These are phyloP conservation scores for Origma solitaria DNA, from an alignment of 2,113 vertebrate species.

Conservation along the genomic window DNA sequence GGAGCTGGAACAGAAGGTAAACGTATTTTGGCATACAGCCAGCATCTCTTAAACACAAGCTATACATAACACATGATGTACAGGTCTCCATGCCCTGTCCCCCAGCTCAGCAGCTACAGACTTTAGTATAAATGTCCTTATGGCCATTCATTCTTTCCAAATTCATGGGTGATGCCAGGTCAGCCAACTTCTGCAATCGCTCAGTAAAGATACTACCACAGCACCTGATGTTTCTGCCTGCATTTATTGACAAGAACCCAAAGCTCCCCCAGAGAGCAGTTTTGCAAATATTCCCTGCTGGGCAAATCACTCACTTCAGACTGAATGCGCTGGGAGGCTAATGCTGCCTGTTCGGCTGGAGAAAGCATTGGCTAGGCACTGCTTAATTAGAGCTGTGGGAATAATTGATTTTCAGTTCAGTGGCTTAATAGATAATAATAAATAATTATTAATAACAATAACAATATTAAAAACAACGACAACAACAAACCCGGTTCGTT, in stretches of 20 bases:
- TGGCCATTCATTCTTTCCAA: neutral
- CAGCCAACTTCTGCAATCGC: neutral
- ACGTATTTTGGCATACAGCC: neutral
- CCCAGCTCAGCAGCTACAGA: neutral
- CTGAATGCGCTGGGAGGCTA: neutral
- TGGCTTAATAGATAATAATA: slow-evolving; percentile 9
- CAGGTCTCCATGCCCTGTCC: neutral
- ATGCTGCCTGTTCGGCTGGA: neutral
- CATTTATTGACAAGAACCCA: neutral
- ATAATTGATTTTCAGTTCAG: neutral
- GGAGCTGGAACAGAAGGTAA: slow-evolving; percentile 29
- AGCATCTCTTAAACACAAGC: neutral
- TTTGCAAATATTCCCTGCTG: neutral
- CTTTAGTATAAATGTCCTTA: neutral
- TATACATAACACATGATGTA: neutral
- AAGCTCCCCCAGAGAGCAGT: neutral
- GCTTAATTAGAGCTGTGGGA: neutral
- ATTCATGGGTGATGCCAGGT: neutral
- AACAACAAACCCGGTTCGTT: neutral
- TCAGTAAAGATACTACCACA: neutral
- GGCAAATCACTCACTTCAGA: neutral
- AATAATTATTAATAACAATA: neutral
- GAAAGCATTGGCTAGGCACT: neutral
- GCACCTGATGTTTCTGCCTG: neutral
- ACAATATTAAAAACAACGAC: neutral